Percentiles rank a stretch among this genome's conserved stretches.
Conservation (phyloP, 1,140 invertebrate species). For the Andrena cerasifolii region DNA sequence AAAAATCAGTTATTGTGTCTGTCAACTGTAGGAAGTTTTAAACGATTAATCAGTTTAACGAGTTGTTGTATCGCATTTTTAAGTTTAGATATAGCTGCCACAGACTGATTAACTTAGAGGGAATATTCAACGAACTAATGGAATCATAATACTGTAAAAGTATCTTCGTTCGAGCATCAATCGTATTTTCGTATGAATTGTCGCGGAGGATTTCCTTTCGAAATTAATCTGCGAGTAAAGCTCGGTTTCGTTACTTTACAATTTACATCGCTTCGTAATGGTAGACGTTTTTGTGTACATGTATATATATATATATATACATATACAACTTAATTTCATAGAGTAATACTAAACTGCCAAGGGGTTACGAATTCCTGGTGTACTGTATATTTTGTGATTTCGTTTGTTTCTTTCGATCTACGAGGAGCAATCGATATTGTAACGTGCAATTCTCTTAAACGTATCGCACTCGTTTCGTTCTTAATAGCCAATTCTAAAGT, state of each 20-base stretch:
- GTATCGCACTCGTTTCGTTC: conserved; percentile 23
- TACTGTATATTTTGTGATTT: conserved; percentile 33
- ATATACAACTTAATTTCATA: conserved; percentile 33
- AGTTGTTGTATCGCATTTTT: conserved; percentile 28
- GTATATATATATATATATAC: too few relatives aligned
- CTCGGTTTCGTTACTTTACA: neutral
- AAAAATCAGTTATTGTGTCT: conserved; percentile 45
- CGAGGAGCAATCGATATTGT: conserved; percentile 36
- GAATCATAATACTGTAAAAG: conserved; percentile 47
- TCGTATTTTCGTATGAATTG: conserved; percentile 29
- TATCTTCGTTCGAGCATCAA: conserved; percentile 39
- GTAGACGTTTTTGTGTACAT: conserved; percentile 32
- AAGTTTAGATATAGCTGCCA: conserved; percentile 49
- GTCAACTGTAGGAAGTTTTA: conserved; percentile 40
- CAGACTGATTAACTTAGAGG: conserved; percentile 45
- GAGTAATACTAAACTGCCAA: conserved; percentile 25
- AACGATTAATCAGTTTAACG: conserved; percentile 38
- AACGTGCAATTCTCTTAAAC: conserved; percentile 40
- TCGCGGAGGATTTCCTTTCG: conserved; percentile 10
- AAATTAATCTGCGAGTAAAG: conserved; percentile 30
- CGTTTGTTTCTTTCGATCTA: conserved; percentile 36
- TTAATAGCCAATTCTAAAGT: conserved; percentile 50
- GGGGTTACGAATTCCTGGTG: neutral
- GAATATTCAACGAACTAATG: conserved; percentile 52
- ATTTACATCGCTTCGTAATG: conserved; percentile 25